These are phyloP conservation scores for Dryadula phaetusa DNA, from an alignment of 2,888 invertebrate genomes.

Conservation along the genomic window DNA sequence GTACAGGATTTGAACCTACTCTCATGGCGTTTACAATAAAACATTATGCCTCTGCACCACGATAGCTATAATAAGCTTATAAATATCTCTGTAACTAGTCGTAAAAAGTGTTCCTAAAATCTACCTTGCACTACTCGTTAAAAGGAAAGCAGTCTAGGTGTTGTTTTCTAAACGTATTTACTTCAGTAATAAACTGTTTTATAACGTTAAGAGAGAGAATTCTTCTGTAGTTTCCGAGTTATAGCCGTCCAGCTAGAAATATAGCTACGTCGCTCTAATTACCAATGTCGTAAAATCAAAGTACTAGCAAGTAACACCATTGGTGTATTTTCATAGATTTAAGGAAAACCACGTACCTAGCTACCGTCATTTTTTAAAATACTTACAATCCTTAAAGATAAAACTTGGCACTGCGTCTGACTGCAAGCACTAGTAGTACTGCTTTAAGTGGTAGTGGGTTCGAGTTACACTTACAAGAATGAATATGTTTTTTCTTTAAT, in stretches of 20 bases:
- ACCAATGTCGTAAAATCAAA: constrained; percentile 58
- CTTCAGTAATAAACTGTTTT: constrained; percentile 43
- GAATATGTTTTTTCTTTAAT: too few species aligned
- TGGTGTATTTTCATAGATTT: constrained; percentile 3
- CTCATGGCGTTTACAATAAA: too few species aligned
- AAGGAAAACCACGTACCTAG: constrained; percentile 1
- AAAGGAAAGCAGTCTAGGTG: constrained; percentile 26
- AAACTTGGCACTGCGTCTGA: too few species aligned
- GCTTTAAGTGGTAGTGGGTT: background rate
- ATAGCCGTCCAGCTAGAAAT: constrained; percentile 53
- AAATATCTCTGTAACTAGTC: constrained; percentile 8
- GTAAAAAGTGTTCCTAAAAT: constrained; percentile 14
- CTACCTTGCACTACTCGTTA: background rate
- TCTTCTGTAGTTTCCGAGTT: constrained; percentile 49
- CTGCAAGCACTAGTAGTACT: background rate
- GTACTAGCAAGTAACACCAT: constrained; percentile 57
- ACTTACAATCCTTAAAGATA: too few species aligned
- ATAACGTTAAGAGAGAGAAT: constrained; percentile 45
- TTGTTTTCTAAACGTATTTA: constrained; percentile 36
- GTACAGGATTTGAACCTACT: too few species aligned
- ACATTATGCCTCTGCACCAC: too few species aligned
- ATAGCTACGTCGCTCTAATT: constrained; percentile 57
- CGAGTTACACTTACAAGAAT: too few species aligned
- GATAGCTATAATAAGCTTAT: background rate
- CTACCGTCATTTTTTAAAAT: too few species aligned